Evolutionary conservation across 2,113 vertebrate genomes (phyloP).

Genomic region (Nansenia antarctica): DNA sequence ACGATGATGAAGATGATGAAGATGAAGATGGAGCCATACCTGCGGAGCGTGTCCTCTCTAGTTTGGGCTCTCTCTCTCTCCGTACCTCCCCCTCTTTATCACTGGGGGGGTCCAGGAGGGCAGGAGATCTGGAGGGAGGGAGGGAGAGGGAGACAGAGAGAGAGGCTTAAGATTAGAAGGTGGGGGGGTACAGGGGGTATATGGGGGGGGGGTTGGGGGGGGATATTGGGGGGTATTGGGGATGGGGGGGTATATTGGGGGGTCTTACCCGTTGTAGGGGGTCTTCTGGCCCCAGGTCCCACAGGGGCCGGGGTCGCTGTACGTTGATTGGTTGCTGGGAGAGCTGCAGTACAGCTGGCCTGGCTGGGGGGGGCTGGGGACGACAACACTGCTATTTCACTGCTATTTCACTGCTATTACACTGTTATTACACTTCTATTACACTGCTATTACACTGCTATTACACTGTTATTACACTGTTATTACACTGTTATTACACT

Average conservation of each 20-base stretch:
- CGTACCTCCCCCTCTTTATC: slow-evolving; percentile 73
- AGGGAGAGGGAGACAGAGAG: neutral
- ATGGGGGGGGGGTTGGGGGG: neutral
- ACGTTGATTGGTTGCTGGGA: slow-evolving; percentile 88
- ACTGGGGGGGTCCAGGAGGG: slow-evolving; percentile 78
- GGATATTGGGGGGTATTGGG: neutral
- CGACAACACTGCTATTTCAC: no score
- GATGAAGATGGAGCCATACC: slow-evolving; percentile 49
- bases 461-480: no score
- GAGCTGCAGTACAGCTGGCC: slow-evolving; percentile 80
- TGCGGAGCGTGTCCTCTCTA: slow-evolving; percentile 76
- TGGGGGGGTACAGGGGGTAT: neutral
- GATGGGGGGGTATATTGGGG: neutral
- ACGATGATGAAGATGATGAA: neutral
- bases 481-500: no score
- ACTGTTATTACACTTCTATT: no score
- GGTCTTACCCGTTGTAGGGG: slow-evolving; percentile 78
- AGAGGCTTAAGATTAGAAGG: no score
- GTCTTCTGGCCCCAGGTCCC: slow-evolving; percentile 84
- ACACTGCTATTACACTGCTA: no score
- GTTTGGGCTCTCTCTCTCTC: slow-evolving; percentile 75
- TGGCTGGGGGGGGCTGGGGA: no score
- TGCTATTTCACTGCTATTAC: no score
- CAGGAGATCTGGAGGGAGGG: slow-evolving; percentile 74
- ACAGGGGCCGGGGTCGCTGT: slow-evolving; percentile 84